Base-by-base conservation (phyloP, 2,888 invertebrate species). In the Agrotis segetum region DNA sequence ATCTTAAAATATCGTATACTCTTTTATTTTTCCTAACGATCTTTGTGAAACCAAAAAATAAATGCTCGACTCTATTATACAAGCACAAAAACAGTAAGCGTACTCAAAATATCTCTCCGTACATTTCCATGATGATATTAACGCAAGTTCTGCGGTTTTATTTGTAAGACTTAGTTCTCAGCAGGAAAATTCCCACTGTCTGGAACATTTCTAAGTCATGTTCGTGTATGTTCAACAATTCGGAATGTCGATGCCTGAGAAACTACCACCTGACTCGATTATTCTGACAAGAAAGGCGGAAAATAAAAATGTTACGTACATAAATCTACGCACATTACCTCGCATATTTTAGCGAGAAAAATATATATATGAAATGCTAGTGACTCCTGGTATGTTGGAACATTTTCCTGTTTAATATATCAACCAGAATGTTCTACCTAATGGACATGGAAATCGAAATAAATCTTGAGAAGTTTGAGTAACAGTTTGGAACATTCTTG, bases 271-370 rank as follows among this genome's bases (percentile, higher is more conserved):
- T 63, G 64, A 2, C 47, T 44, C 49, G 29, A 70, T 55, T 44
- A 64, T 64, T 64, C 21, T n/a, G 49, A 49, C 55, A 55, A 72
- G 40, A 44, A n/a, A 44, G 14, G 19, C 40, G 29, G 13, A 55
- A 72, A 72, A 44, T 63, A 63, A 72, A 71, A 55, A 72, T 44
- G 19, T 29, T 63, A 49, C 2, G 7, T 21, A 63, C 24, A 19
- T 47, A 60, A 19, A 62, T 49, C 40, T 40, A 62, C 47, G 46
- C 3, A n/a, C 21, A 46, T 13, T 21, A 46, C 34, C 7, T 34
- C 40, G 13, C 29, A 44, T 50, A 50, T 2, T 34, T 21, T n/a
- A 24, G 3, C 19, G 0, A 14, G 13, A 24, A 46, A 29, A 69
- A 40, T 24, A 49, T 40, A 56, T 44, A 17, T 40, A 17, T 1